Conservation (phyloP, 2,113 vertebrate species). For the Callionymus lyra region DNA sequence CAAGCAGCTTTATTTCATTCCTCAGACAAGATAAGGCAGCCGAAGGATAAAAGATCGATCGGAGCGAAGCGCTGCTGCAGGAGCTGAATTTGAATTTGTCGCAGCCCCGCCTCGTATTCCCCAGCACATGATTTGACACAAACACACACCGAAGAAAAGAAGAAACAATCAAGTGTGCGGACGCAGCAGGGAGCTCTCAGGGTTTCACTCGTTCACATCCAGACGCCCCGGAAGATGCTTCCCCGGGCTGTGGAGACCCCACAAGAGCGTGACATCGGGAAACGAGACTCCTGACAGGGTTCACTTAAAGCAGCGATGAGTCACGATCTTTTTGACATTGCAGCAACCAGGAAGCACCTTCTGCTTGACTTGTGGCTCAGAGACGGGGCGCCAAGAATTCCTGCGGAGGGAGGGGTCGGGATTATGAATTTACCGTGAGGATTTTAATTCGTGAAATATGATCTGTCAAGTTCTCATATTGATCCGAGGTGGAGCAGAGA, state of each 20-base stretch:
- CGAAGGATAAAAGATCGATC: constrained; percentile 43
- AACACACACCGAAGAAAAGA: neutral
- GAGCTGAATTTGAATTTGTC: constrained; percentile 56
- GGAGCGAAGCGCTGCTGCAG: constrained; percentile 38
- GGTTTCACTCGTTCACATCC: neutral
- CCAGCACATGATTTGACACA: constrained; percentile 16
- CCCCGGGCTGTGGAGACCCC: too few species aligned
- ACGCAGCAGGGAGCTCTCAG: constrained; percentile 7
- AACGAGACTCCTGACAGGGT: constrained; percentile 31
- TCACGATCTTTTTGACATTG: constrained; percentile 20
- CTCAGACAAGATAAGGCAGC: constrained; percentile 45
- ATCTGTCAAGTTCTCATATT: constrained; percentile 16
- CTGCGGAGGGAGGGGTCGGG: constrained; percentile 1
- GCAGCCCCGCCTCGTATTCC: constrained; percentile 20
- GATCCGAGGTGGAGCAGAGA: constrained; percentile 11
- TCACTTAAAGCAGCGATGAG: constrained; percentile 37
- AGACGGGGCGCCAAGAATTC: neutral
- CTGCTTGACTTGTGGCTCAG: constrained; percentile 22
- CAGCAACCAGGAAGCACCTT: constrained; percentile 16
- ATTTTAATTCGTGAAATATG: constrained; percentile 2
- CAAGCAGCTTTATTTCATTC: constrained; percentile 15
- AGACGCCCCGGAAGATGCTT: too few species aligned
- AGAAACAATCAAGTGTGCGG: constrained; percentile 25
- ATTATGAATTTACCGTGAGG: constrained; percentile 12
- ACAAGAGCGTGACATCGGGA: too few species aligned